phyloP scores from a whole-genome alignment of 1,140 invertebrate genomes.

The Heliothis virescens region DNA sequence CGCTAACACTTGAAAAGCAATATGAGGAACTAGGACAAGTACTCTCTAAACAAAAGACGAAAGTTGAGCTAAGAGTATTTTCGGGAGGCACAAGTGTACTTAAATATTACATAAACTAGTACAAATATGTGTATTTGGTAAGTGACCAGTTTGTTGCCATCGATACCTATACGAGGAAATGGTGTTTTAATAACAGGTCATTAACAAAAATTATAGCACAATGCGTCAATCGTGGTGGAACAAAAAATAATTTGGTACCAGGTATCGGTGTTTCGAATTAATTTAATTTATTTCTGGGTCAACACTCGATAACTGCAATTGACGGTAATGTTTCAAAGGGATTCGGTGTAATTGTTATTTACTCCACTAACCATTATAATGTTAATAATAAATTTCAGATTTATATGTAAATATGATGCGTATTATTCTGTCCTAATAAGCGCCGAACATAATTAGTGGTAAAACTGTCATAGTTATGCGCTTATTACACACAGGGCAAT shows the following conservation, averaged over 20 bases:
- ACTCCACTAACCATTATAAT: not conserved
- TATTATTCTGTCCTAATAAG: not conserved
- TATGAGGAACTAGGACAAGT: constrained; percentile 28
- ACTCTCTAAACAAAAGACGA: constrained; percentile 34
- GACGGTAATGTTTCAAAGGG: constrained; percentile 36
- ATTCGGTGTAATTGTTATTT: not conserved
- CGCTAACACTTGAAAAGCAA: constrained; percentile 22
- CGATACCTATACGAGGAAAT: too few species aligned
- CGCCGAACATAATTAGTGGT: not conserved
- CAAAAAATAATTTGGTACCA: not conserved
- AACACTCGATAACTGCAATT: constrained; percentile 9
- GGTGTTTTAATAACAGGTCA: constrained; percentile 14
- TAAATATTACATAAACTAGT: constrained; percentile 1
- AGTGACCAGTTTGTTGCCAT: too few species aligned
- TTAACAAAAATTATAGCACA: constrained; percentile 8
- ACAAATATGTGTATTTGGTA: not conserved
- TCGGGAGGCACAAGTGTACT: constrained; percentile 27
- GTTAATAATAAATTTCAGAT: constrained; percentile 1
- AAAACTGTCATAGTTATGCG: not conserved
- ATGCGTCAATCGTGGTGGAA: constrained; percentile 16
- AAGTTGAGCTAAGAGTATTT: constrained; percentile 31
- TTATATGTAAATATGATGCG: constrained; percentile 1
- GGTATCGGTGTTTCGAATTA: constrained; percentile 2
- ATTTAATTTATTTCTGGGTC: constrained; percentile 18
- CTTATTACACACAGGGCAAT: too few species aligned